Evolutionary conservation across 2,113 vertebrate genomes (phyloP), one percentile per base, ranked within the genome.

Genomic region (Theristicus caerulescens): DNA sequence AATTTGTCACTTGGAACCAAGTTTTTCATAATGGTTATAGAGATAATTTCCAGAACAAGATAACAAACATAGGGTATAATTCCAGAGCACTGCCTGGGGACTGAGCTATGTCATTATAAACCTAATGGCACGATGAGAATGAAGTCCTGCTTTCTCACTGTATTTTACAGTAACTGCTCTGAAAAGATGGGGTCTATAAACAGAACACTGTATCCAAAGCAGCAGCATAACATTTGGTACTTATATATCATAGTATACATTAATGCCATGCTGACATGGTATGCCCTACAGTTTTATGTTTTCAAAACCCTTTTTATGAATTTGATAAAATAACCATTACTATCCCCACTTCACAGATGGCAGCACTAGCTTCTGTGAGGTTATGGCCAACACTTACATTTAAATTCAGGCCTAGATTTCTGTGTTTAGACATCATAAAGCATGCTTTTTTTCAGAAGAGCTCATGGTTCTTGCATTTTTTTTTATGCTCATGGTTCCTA

Each of bases 161-260:
- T 93, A 46, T 94, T 97, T 92, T 94, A 94, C 92, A 74, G 88
- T 95, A 96, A 91, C 77, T 91, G 81, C 96, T 96, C 89, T 96
- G 93, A 94, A 95, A 93, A 94, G 83, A 82, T 70, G 40, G 32
- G 15, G 11, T 91, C 94, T 97, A 95, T 96, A 95, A 96, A 96
- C 80, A 94, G 94, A 97, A 87, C 78, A 7, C 91, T 80, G 94
- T 96, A 94, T 96, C 93, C 88, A 85, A 93, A 97, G 94, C 90
- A 96, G 78, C 86, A 92, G 42, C 92, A 82, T 74, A 96, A 95
- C 88, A 97, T 95, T 85, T 96, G 90, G 83, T 92, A 38, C 88
- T 94, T 96, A 85, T 93, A 94, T 96, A 93, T 97, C 92, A 95
- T 55, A 27, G 69, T 73, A 84, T 94, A 87, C 54, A 67, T 85